A percentile compares a stretch with the other conserved stretches of the same genome.
Conservation (phyloP, 1,140 invertebrate species). For the Neuroterus valhalla region DNA sequence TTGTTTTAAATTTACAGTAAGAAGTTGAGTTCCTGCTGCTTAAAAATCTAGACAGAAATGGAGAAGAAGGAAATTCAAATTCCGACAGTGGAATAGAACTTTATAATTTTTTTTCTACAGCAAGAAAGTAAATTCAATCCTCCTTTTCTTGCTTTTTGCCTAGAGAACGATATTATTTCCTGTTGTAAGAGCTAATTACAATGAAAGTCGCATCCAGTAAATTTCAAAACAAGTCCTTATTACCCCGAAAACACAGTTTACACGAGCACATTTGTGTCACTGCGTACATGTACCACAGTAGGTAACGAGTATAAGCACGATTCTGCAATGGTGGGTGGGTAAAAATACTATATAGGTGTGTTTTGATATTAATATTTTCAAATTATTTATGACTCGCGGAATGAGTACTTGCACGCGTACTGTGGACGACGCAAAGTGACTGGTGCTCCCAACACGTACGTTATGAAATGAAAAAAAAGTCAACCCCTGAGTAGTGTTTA, state of each 20-base stretch:
- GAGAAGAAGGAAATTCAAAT: too few species aligned
- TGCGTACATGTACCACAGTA: conserved; percentile 8
- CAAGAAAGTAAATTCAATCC: neutral
- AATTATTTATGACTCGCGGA: conserved; percentile 53
- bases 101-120: too few species aligned
- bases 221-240: conserved; percentile 22
- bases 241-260: conserved; percentile 28
- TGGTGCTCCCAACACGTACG: conserved; percentile 50
- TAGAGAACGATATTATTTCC: conserved; percentile 22
- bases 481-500: conserved; percentile 48
- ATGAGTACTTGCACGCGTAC: conserved; percentile 52
- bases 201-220: conserved; percentile 27
- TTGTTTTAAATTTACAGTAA: too few species aligned
- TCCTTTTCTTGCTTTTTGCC: neutral
- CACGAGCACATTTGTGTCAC: neutral
- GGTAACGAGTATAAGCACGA: neutral
- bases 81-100: too few species aligned
- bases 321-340: neutral
- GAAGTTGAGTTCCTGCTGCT: too few species aligned
- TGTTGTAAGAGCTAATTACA: conserved; percentile 21
- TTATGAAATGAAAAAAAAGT: conserved; percentile 50
- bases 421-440: conserved; percentile 37
- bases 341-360: conserved; percentile 1
- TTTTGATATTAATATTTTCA: conserved; percentile 48
- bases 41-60: too few species aligned